Base-by-base conservation (phyloP, 2,888 invertebrate species). In the Trissolcus brochymenae region DNA sequence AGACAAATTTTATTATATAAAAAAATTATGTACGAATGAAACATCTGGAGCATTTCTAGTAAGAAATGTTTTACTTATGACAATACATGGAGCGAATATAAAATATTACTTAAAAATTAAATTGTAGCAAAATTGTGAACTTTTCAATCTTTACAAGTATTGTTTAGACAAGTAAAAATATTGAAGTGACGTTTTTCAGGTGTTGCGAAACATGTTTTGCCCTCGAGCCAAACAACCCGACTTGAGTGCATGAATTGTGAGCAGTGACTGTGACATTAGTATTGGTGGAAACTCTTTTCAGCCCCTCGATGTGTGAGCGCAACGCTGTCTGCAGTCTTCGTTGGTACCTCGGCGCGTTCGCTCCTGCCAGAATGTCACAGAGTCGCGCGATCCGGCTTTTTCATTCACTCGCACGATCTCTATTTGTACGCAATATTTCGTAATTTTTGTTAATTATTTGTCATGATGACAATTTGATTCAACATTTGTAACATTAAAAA, bases 221-320 rank as follows among this genome's bases (percentile, higher is more conserved):
- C n/a, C 51, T 46, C 53, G 41, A 9, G 64, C 65, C 35, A 65
- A 55, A 43, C 14, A 46, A 35, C 35, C 35, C 35, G 35, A 35
- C 9, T 35, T 35, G 35, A 35, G 35, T 35, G 35, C 35, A 11
- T 35, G 56, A 43, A 49, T 7, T 50, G 76, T 65, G 57, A 61
- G 66, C 66, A 74, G 74, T 46, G 57, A 67, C 71, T 46, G 64
- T 46, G 65, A 56, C 55, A 70, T 35, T 62, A 29, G 70, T 66
- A 50, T 60, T 74, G 73, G 74, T 60, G 68, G 77, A 79, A 80
- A 76, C 80, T 80, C 82, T 83, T 84, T 85, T 84, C 85, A 85
- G 85, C 85, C 75, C 85, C 85, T 84, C 83, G 62, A 71, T 76
- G 80, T 83, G 79, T 84, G 85, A 70, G 87, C 87, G 84, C 78